Evolutionary conservation across 2,888 invertebrate species (phyloP), one percentile per base, ranked within the genome.

Genomic region (Argyra leucocephala): DNA sequence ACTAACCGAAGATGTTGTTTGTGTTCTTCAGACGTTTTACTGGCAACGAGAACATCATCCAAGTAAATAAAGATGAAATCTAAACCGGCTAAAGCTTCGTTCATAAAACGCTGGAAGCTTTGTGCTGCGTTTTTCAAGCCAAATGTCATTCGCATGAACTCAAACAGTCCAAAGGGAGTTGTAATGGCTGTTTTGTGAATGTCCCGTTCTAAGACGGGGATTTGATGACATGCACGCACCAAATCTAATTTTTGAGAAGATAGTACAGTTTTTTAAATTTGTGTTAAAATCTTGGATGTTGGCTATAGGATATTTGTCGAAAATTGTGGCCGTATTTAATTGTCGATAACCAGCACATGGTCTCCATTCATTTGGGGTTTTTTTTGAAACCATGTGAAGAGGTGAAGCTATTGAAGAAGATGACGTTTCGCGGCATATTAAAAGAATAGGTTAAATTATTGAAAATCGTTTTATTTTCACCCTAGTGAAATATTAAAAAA

Each of bases 121-220:
- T 73, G 73, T 3, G 70, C 73, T 1, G 74, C 73, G 63, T 75
- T 76, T 0, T 71, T 65, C 2, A 77, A 68, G 0, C 75, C 75
- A 63, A 75, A 76, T 1, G 72, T 66, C 74, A 75, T 76, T 4
- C 24, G 26, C 1, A 67, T 31, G 63, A 70, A 74, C 66, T 75
- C 74, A 63, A 71, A 76, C 1, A 75, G 65, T 1, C 75, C 75
- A 65, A 76, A 75, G 0, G 75, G 74, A 1, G 75, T 76, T 0
- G 66, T 73, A 9, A 76, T 72, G 10, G 63, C 60, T 7, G 65
- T 65, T 57, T 65, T 65, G 3, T 48, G 12, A 15, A 65, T 36
- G 12, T 65, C 48, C 9, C 31, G 21, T 1, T 31, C 7, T 3
- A 21, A 31, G 2, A 65, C 23, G 1, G 63, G 37, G 9, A 63